Base-by-base conservation (phyloP, 2,888 invertebrate genomes). In the Nematopogon swammerdamellus region DNA sequence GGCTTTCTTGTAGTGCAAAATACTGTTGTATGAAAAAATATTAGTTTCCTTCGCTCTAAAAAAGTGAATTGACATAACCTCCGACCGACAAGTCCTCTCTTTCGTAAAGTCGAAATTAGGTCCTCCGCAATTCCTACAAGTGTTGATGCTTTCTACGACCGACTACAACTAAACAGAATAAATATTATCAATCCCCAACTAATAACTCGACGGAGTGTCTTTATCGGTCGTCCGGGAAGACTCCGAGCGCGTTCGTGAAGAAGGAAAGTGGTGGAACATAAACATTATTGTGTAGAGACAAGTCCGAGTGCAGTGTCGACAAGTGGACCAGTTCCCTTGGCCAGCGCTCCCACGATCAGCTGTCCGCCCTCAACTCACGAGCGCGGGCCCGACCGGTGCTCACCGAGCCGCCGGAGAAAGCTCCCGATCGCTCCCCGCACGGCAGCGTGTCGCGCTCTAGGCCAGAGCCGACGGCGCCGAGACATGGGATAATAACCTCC, bases 401-500 rank as follows among this genome's bases (percentile, higher is more conserved):
- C n/a, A n/a, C 44, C 43, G 44, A 43, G 18, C 17, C 17, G 36
- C 45, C 19, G 11, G 46, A 17, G 19, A 17, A 19, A 19, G 44
- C 44, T 44, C 42, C 44, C 20, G 30, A 18, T 45, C 42, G 19
- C 45, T 25, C 18, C 1, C 16, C 36, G 16, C 17, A 45, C 46
- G 48, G 42, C 50, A 42, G 17, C 14, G 25, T 45, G 50, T 36
- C 11, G 8, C 57, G 59, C 62, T 58, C 55, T 59, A 59, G 63
- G 66, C 63, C 65, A 60, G 63, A 60, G 63, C 58, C 58, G 56
- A 63, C 60, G 61, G 62, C 55, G 57, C 58, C 61, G 67, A 71
- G 67, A 67, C 64, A 76, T 76, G 77, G 79, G 75, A 75, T 79
- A 77, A 80, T 80, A 80, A 80, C 80, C 80, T 80, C 65, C 25